Evolutionary conservation across 1,140 invertebrate genomes (phyloP).

Genomic region (Cylas formicarius): DNA sequence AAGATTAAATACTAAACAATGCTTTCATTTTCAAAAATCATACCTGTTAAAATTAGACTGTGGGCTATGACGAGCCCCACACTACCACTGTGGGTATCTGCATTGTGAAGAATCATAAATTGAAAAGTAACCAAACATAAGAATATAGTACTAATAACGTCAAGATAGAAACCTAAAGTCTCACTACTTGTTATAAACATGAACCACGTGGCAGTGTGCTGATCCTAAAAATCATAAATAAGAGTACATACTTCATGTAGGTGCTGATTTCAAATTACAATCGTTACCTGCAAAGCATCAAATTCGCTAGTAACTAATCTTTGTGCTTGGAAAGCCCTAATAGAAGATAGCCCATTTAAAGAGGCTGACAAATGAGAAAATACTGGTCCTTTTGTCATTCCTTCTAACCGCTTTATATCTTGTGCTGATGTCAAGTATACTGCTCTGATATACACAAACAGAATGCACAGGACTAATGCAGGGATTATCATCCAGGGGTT

Average conservation of each 20-base stretch:
- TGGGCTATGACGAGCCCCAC: slow-evolving; percentile 82
- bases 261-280: background rate
- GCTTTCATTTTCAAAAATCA: slow-evolving; percentile 34
- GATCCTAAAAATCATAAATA: slow-evolving; percentile 37
- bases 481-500: slow-evolving; percentile 68
- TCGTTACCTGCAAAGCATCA: slow-evolving; percentile 49
- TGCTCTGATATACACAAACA: slow-evolving; percentile 66
- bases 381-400: slow-evolving; percentile 59
- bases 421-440: slow-evolving; percentile 78
- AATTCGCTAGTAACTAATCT: slow-evolving; percentile 60
- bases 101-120: slow-evolving; percentile 46
- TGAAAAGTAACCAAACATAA: slow-evolving; percentile 61
- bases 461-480: slow-evolving; percentile 54
- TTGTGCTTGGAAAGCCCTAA: slow-evolving; percentile 58
- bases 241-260: background rate
- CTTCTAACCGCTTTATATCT: slow-evolving; percentile 79
- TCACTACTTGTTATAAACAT: slow-evolving; percentile 69
- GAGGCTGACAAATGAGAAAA: slow-evolving; percentile 70
- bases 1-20: background rate
- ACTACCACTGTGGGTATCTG: slow-evolving; percentile 46
- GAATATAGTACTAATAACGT: slow-evolving; percentile 60
- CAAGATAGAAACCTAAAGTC: slow-evolving; percentile 74
- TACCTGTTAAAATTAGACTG: slow-evolving; percentile 64
- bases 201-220: slow-evolving; percentile 67
- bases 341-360: slow-evolving; percentile 65